Conservation (phyloP, 2,888 invertebrate species). For the Lepidochitona cinerea region DNA sequence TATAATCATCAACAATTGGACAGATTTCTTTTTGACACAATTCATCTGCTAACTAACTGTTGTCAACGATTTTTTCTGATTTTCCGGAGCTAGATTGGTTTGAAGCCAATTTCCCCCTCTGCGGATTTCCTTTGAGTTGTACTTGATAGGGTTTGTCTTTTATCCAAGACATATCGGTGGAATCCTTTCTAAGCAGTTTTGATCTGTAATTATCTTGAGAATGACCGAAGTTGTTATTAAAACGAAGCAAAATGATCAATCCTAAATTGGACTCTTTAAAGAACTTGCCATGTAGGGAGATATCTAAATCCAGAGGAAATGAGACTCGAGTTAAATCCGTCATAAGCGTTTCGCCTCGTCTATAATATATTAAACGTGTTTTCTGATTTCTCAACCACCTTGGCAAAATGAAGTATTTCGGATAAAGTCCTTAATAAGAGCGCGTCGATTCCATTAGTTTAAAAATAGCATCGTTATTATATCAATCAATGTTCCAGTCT, state of each 20-base stretch:
- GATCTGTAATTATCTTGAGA: too few species aligned
- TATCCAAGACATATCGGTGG: too few species aligned
- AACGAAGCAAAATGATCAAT: too few species aligned
- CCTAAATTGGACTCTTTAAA: too few species aligned
- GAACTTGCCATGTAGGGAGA: too few species aligned
- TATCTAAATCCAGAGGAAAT: too few species aligned
- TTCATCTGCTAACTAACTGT: not conserved
- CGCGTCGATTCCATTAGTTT: constrained; percentile 7
- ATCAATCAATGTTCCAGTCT: not conserved
- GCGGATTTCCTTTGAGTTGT: too few species aligned
- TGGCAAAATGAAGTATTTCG: not conserved
- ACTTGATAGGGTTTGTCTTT: too few species aligned
- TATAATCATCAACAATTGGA: not conserved
- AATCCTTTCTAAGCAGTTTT: too few species aligned
- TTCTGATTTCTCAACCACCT: not conserved
- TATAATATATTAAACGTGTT: not conserved
- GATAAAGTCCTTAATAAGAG: not conserved
- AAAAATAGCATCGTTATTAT: not conserved
- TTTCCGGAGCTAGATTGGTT: not conserved
- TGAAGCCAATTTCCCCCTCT: too few species aligned
- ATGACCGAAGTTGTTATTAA: too few species aligned
- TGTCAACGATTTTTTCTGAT: not conserved
- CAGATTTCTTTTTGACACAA: not conserved
- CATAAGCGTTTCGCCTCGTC: not conserved
- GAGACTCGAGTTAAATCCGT: not conserved